phyloP scores from a whole-genome alignment of 2,888 invertebrate species.

The Tetragonisca angustula region DNA sequence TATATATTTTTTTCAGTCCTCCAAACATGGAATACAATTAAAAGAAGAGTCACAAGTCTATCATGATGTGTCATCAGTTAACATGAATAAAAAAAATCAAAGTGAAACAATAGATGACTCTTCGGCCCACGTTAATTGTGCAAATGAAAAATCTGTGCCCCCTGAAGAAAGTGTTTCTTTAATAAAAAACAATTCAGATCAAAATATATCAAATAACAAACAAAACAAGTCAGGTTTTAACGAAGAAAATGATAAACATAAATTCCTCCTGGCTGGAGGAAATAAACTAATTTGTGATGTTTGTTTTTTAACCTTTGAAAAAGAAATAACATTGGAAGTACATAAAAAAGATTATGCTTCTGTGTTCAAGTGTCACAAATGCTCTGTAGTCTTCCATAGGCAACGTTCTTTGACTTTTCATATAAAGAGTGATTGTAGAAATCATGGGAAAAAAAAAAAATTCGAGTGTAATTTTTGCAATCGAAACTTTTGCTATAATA shows the following conservation, averaged over 20 bases:
- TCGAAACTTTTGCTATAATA: not conserved
- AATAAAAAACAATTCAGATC: not conserved
- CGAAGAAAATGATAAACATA: not conserved
- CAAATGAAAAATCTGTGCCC: not conserved
- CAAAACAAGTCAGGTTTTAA: not conserved
- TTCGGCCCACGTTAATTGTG: not conserved
- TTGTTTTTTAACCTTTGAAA: not conserved
- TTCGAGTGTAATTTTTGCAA: constrained; percentile 54
- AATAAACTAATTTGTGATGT: not conserved
- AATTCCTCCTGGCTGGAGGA: too few relatives aligned
- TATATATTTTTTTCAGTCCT: constrained; percentile 54
- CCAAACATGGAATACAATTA: constrained; percentile 20
- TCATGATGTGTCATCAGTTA: too few relatives aligned
- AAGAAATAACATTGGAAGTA: fast-evolving
- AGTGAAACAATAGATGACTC: not conserved
- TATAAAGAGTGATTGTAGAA: not conserved
- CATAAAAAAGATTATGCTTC: not conserved
- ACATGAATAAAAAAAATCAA: not conserved
- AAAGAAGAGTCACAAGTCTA: constrained; percentile 46
- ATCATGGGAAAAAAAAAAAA: fast-evolving
- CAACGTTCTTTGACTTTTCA: not conserved
- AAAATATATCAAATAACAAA: too few relatives aligned
- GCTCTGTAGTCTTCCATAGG: not conserved
- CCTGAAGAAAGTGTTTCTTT: not conserved
- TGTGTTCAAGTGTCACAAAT: not conserved